Percentiles rank a stretch among this genome's conserved stretches.
Evolutionary conservation across 2,888 invertebrate genomes (phyloP).

Genomic region (Tetropium fuscum): DNA sequence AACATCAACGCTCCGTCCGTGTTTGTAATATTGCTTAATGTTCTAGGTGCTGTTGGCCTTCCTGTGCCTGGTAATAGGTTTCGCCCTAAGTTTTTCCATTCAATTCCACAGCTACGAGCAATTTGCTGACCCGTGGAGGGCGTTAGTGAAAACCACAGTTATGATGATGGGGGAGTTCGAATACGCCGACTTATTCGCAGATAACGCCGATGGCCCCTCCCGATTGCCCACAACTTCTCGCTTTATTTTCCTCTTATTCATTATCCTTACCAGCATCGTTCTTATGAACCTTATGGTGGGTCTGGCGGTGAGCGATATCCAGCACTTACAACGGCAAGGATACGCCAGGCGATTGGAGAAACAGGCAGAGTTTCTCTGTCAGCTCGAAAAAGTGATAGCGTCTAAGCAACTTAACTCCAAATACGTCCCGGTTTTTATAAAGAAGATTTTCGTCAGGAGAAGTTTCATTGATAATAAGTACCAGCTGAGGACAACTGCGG

Average conservation of each 20-base stretch:
- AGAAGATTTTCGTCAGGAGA: slow-evolving; percentile 34
- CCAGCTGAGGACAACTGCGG: slow-evolving; percentile 40
- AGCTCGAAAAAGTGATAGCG: slow-evolving; percentile 59
- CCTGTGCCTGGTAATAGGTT: slow-evolving; percentile 69
- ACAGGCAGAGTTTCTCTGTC: slow-evolving; percentile 61
- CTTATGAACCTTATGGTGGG: slow-evolving; percentile 71
- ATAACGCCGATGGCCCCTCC: slow-evolving; percentile 38
- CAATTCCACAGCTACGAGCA: slow-evolving; percentile 66
- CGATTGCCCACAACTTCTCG: slow-evolving; percentile 54
- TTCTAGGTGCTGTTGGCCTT: slow-evolving; percentile 68
- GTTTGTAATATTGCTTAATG: slow-evolving; percentile 11
- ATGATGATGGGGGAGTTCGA: slow-evolving; percentile 73
- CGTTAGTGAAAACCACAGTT: slow-evolving; percentile 68
- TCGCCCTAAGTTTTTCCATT: slow-evolving; percentile 69
- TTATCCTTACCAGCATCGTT: slow-evolving; percentile 69
- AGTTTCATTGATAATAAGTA: slow-evolving; percentile 41
- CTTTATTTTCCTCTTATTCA: slow-evolving; percentile 67
- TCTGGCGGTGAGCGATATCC: slow-evolving; percentile 70
- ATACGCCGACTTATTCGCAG: slow-evolving; percentile 64
- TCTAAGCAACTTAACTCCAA: slow-evolving; percentile 45
- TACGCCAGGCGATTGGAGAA: slow-evolving; percentile 60
- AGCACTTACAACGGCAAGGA: slow-evolving; percentile 57
- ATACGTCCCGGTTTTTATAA: slow-evolving; percentile 41
- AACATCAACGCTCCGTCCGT: background rate
- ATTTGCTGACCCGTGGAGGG: slow-evolving; percentile 63